phyloP scores from a whole-genome alignment of 2,888 invertebrate genomes.

The Mythimna lalbum region DNA sequence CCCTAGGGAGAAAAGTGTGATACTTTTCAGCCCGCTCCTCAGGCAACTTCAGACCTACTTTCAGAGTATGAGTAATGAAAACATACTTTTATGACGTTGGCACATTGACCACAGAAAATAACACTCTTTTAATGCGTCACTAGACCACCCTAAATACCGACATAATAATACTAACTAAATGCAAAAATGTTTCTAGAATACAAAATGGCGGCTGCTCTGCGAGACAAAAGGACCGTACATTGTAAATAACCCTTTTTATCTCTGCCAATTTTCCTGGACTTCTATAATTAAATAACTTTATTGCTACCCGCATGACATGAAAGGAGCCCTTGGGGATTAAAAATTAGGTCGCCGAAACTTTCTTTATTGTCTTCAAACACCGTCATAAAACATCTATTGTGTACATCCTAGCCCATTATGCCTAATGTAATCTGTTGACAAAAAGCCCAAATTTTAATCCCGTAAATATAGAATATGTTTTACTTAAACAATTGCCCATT shows the following conservation, averaged over 20 bases:
- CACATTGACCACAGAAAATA: constrained; percentile 21
- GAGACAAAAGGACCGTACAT: constrained; percentile 5
- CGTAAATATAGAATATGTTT: constrained; percentile 49
- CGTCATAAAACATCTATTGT: constrained; percentile 35
- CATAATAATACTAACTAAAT: constrained; percentile 11
- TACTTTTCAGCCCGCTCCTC: too few species aligned
- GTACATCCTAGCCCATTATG: constrained; percentile 9
- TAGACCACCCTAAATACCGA: neutral
- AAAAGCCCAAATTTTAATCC: constrained; percentile 18
- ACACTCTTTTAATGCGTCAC: neutral
- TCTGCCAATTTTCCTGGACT: neutral
- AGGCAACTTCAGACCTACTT: too few species aligned
- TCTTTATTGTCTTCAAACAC: constrained; percentile 35
- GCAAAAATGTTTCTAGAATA: constrained; percentile 11
- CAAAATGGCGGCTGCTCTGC: neutral
- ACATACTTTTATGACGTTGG: constrained; percentile 24
- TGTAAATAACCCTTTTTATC: constrained; percentile 39
- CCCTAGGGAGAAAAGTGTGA: too few species aligned
- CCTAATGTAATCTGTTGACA: constrained; percentile 31
- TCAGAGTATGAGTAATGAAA: too few species aligned
- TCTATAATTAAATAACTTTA: constrained; percentile 50
- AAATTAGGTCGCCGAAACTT: constrained; percentile 34
- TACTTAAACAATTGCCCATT: constrained; percentile 19
- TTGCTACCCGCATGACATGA: constrained; percentile 51
- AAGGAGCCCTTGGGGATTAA: constrained; percentile 41